Evolutionary conservation across 2,888 invertebrate species (phyloP).

Genomic region (Xiphydria camelus): DNA sequence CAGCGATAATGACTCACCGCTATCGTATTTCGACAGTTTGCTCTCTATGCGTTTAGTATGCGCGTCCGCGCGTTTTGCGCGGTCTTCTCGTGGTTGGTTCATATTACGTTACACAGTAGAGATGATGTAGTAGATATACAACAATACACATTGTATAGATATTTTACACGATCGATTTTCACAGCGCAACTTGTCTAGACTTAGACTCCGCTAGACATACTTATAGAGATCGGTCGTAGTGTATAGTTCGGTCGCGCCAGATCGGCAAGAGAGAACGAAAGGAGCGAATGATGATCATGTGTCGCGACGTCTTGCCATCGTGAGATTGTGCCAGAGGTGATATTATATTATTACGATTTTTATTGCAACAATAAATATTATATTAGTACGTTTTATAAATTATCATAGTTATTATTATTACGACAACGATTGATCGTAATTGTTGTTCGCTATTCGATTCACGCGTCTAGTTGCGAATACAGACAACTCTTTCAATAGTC

Average conservation of each 20-base stretch:
- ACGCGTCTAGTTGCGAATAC: too few species aligned
- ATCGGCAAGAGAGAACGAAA: constrained; percentile 13
- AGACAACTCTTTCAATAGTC: too few species aligned
- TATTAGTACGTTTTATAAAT: constrained; percentile 59
- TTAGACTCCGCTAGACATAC: background rate
- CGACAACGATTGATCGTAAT: background rate
- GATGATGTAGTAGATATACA: too few species aligned
- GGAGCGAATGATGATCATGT: constrained; percentile 29
- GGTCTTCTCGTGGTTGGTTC: too few species aligned
- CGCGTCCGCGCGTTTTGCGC: too few species aligned
- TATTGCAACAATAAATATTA: constrained; percentile 58
- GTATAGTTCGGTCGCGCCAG: constrained; percentile 15
- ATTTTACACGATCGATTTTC: constrained; percentile 2
- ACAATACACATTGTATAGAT: too few species aligned
- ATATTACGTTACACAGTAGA: too few species aligned
- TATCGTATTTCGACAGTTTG: too few species aligned
- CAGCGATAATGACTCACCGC: too few species aligned
- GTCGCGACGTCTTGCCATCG: constrained; percentile 58
- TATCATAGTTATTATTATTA: constrained; percentile 22
- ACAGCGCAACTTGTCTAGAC: background rate
- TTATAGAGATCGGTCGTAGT: background rate
- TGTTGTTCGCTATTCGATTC: background rate
- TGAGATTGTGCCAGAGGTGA: constrained; percentile 59
- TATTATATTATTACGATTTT: constrained; percentile 58
- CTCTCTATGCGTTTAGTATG: too few species aligned